Evolutionary conservation across 2,113 vertebrate genomes (phyloP).

Genomic region (Phaetusa simplex): DNA sequence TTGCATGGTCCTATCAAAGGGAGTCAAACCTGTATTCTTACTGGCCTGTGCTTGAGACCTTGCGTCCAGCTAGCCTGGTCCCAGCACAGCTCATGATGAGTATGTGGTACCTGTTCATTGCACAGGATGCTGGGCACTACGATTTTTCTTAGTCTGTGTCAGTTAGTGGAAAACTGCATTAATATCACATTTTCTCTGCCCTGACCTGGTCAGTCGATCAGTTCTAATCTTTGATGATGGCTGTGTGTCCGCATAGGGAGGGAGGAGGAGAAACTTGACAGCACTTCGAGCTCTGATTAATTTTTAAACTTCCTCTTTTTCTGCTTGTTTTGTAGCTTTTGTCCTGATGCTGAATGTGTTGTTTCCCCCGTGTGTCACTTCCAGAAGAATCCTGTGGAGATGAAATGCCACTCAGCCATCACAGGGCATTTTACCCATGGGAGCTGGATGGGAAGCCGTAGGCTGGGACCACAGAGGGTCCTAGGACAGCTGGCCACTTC

Average conservation of each 20-base stretch:
- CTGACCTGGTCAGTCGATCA: neutral
- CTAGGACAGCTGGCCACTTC: neutral
- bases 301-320: slow-evolving; percentile 61
- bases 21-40: neutral
- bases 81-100: neutral
- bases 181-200: neutral
- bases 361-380: neutral
- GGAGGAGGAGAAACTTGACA: neutral
- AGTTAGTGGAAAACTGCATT: neutral
- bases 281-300: slow-evolving; percentile 33
- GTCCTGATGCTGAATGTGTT: neutral
- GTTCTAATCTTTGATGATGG: slow-evolving; percentile 10
- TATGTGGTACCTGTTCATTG: neutral
- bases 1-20: neutral
- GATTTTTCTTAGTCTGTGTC: neutral
- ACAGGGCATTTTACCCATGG: neutral
- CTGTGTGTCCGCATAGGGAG: neutral
- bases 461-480: neutral
- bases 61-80: neutral
- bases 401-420: neutral
- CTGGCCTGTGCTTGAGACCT: neutral
- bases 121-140: neutral
- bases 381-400: neutral
- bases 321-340: slow-evolving; percentile 43
- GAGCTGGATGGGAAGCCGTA: neutral